A percentile compares a stretch with the other conserved stretches of the same genome.
phyloP scores from a whole-genome alignment of 2,113 vertebrate species.

The Macrotis lagotis region DNA sequence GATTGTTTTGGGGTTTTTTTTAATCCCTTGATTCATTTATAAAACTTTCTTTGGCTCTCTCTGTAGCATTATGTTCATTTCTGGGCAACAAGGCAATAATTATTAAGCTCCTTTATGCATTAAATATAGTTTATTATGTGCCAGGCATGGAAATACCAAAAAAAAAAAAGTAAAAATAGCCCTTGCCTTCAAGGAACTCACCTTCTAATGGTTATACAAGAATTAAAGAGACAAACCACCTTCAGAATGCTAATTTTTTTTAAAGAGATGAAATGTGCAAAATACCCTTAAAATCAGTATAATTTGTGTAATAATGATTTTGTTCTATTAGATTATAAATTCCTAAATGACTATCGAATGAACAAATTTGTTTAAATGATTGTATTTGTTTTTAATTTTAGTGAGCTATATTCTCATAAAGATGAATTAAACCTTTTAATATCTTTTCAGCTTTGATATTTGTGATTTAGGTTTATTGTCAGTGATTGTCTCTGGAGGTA shows the following conservation, averaged over 20 bases:
- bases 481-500: background rate
- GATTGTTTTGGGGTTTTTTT: background rate
- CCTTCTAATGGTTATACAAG: background rate
- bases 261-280: background rate
- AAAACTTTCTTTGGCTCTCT: background rate
- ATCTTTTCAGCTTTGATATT: background rate
- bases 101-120: background rate
- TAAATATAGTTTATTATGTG: background rate
- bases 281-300: background rate
- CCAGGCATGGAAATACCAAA: background rate
- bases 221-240: background rate
- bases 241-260: background rate
- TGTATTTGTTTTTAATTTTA: background rate
- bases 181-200: background rate
- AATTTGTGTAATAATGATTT: background rate
- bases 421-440: background rate
- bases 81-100: background rate
- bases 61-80: background rate
- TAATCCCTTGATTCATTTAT: background rate
- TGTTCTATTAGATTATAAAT: background rate
- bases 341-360: background rate
- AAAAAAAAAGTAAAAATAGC: background rate
- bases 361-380: background rate
- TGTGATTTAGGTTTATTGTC: background rate
- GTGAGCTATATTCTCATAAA: background rate